Conservation (phyloP, 2,113 vertebrate genomes). For the Percopsis transmontana region DNA sequence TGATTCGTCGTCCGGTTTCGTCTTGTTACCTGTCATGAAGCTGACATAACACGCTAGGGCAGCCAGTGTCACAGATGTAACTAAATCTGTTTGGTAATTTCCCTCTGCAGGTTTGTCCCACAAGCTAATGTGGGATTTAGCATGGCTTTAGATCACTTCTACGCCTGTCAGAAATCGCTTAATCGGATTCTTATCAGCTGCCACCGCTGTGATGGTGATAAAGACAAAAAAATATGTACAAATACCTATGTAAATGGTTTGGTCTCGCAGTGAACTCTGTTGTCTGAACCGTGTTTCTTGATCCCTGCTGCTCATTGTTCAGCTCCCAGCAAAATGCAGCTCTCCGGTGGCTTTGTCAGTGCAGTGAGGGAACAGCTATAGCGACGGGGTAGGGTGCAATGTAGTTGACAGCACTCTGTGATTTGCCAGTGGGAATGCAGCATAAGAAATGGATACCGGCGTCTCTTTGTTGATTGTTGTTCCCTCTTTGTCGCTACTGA, state of each 20-base stretch:
- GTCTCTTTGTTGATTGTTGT: slow-evolving; percentile 77
- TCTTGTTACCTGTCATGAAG: slow-evolving; percentile 68
- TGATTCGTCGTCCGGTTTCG: slow-evolving; percentile 53
- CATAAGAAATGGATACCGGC: slow-evolving; percentile 71
- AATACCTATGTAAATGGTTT: slow-evolving; percentile 63
- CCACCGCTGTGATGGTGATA: slow-evolving; percentile 27
- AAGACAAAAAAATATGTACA: slow-evolving; percentile 32
- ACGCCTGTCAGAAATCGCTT: slow-evolving; percentile 9
- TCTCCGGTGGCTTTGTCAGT: slow-evolving; percentile 68
- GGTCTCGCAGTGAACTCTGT: slow-evolving; percentile 48
- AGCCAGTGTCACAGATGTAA: slow-evolving; percentile 61
- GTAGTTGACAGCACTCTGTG: slow-evolving; percentile 69
- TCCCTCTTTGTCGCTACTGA: slow-evolving; percentile 79
- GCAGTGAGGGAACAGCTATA: slow-evolving; percentile 59
- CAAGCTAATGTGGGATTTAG: slow-evolving; percentile 10
- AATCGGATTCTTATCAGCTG: slow-evolving; percentile 25
- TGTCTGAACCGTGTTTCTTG: slow-evolving; percentile 61
- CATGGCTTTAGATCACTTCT: background rate
- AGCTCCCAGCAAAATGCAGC: slow-evolving; percentile 61
- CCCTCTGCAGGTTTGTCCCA: slow-evolving; percentile 50
- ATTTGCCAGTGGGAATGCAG: slow-evolving; percentile 70
- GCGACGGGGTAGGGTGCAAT: slow-evolving; percentile 53
- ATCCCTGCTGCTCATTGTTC: slow-evolving; percentile 55
- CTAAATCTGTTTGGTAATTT: slow-evolving; percentile 48
- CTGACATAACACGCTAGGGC: slow-evolving; percentile 59